Base-by-base conservation (phyloP, 2,113 vertebrate species). In the Callospermophilus lateralis region DNA sequence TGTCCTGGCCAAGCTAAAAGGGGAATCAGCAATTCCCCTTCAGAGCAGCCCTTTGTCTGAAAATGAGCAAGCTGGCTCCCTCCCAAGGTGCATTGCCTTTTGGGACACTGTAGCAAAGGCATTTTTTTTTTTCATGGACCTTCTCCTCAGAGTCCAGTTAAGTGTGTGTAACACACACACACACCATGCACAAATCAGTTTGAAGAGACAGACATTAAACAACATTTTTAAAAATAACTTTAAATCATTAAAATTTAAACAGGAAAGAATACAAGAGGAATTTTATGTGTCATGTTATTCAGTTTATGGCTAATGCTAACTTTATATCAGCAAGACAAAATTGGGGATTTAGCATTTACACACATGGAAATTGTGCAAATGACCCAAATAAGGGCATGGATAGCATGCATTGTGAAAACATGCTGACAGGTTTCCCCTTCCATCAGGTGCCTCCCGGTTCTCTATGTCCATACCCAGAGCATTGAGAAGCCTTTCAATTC, bases 321-420 rank as follows among this genome's bases (percentile, higher is more conserved):
- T 90, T 96, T 68, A 39, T 65, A 89, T 26, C 20, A 42, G 79
- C 16, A 94, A 39, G 45, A 85, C 84, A 32, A 96, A 89, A 39
- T 61, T 76, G 17, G 30, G 16, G 3, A 30, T 1, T 61, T 85
- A 84, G 17, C 8, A 74, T 65, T 86, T 87, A 53, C 28, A 70
- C 7, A 76, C 11, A 22, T 58, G 20, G 1, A 58, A 58, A 58
- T 58, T 58, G 3, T 83, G 6, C 65, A 81, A 96, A 92, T 70
- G 24, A 61, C 37, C 53, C 78, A 90, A 51, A 84, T 58, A 53
- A 74, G 28, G 15, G 12, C 67, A 37, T 37, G 22, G 28, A 6
- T 3, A 63, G 30, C 67, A 89, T 13, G 65, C 1, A 22, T 30
- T 65, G 37, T 63, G 16, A 92, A 92, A n/a, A 55, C 30, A 17